phyloP scores from a whole-genome alignment of 1,140 invertebrate species.

The Calephelis nemesis region DNA sequence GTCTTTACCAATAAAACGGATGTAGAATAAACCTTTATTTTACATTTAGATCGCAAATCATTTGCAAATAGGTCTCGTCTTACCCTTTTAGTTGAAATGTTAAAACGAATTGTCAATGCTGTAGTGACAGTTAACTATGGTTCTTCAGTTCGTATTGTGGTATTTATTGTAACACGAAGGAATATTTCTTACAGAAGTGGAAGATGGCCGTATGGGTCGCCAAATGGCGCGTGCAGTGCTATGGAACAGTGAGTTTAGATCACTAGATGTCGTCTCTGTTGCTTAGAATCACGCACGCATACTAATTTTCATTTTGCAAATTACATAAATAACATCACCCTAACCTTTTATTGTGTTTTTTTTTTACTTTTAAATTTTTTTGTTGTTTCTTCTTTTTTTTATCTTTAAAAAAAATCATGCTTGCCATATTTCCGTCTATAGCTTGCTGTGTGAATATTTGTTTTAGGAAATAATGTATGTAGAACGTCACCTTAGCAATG shows the following conservation, averaged over 20 bases:
- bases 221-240: constrained; percentile 87
- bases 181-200: constrained; percentile 85
- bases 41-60: neutral
- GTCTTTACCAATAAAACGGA: neutral
- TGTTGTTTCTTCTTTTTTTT: neutral
- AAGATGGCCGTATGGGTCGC: constrained; percentile 85
- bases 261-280: constrained; percentile 48
- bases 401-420: neutral
- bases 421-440: neutral
- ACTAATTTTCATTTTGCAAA: constrained; percentile 25
- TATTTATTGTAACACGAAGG: constrained; percentile 27
- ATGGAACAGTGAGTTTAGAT: constrained; percentile 87
- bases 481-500: no score
- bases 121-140: neutral
- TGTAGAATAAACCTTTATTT: no score
- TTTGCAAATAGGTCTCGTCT: neutral
- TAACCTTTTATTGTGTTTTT: constrained; percentile 5
- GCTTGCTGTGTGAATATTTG: constrained; percentile 1
- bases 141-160: no score
- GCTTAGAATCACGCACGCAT: constrained; percentile 42
- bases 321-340: constrained; percentile 1
- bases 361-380: neutral
- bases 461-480: no score
- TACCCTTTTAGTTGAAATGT: neutral
- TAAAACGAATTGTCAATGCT: neutral